A percentile compares a stretch with the other conserved stretches of the same genome.
These are phyloP conservation scores for Myripristis murdjan DNA, from an alignment of 2,797 vertebrate species.

Conservation along the genomic window DNA sequence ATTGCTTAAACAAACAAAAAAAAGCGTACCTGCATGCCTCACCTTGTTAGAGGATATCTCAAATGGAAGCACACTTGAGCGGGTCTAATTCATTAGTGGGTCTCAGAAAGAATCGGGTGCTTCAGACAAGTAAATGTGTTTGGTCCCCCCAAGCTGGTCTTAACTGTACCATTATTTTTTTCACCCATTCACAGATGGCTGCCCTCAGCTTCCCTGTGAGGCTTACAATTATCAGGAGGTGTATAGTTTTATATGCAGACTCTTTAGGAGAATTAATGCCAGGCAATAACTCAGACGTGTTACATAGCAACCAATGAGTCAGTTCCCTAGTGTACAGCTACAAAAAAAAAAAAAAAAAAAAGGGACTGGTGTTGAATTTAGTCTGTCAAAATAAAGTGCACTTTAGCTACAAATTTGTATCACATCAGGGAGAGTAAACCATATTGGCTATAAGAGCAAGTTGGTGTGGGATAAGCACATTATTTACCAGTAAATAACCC, in stretches of 20 bases:
- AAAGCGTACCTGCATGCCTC: constrained; percentile 24
- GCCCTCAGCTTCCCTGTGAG: constrained; percentile 70
- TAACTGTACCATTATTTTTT: constrained; percentile 75
- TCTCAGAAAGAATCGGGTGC: constrained; percentile 50
- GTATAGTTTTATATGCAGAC: constrained; percentile 63
- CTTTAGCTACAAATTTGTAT: constrained; percentile 43
- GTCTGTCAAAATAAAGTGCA: constrained; percentile 28
- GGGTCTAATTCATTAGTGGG: constrained; percentile 50
- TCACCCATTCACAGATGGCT: constrained; percentile 79
- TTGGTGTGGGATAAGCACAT: constrained; percentile 21
- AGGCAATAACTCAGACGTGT: constrained; percentile 53
- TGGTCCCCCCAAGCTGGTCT: constrained; percentile 67
- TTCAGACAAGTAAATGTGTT: constrained; percentile 74
- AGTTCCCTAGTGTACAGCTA: constrained; percentile 17
- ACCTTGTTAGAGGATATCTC: constrained; percentile 33
- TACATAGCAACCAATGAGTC: constrained; percentile 38
- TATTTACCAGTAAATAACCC: constrained; percentile 45
- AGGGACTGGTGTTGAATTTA: constrained; percentile 30
- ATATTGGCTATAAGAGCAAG: constrained; percentile 18
- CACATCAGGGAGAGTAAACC: constrained; percentile 19
- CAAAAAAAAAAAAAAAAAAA: too few relatives aligned
- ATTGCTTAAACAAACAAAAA: constrained; percentile 55
- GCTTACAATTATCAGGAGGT: constrained; percentile 77
- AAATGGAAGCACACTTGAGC: constrained; percentile 44
- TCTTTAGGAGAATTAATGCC: constrained; percentile 63